phyloP scores from a whole-genome alignment of 2,888 invertebrate species.

The Caenorhabditis japonica region DNA sequence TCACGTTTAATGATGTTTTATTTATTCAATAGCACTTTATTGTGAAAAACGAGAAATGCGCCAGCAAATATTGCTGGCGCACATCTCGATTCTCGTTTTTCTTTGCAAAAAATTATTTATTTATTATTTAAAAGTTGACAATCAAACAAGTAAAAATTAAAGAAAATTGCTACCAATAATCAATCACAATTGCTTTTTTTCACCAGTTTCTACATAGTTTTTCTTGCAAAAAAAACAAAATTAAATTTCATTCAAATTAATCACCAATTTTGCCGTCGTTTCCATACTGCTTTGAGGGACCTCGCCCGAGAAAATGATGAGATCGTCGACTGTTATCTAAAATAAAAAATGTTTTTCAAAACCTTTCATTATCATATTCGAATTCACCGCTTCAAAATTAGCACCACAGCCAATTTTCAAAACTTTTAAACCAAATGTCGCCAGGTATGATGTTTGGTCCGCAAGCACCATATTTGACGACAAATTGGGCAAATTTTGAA shows the following conservation, averaged over 20 bases:
- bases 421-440: too few species aligned
- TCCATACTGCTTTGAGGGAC: conserved; percentile 78
- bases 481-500: too few species aligned
- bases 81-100: too few species aligned
- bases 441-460: too few species aligned
- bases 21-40: not conserved
- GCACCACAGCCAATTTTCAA: too few species aligned
- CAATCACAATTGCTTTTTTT: not conserved
- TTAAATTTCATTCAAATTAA: conserved; percentile 65
- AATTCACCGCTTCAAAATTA: too few species aligned
- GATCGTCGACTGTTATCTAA: conserved; percentile 86
- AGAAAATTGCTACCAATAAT: not conserved
- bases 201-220: not conserved
- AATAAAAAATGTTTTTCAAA: conserved; percentile 55
- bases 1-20: conserved; percentile 1
- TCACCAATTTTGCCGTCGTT: conserved; percentile 67
- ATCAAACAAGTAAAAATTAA: too few species aligned
- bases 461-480: too few species aligned
- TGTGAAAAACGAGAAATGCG: not conserved
- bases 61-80: too few species aligned
- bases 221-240: not conserved
- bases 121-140: too few species aligned
- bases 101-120: too few species aligned
- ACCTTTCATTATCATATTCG: too few species aligned
- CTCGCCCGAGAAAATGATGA: conserved; percentile 86